Conservation (phyloP, 30 jellyfish, hydroid and myxozoan genomes). For the Cassiopea xamachana region DNA sequence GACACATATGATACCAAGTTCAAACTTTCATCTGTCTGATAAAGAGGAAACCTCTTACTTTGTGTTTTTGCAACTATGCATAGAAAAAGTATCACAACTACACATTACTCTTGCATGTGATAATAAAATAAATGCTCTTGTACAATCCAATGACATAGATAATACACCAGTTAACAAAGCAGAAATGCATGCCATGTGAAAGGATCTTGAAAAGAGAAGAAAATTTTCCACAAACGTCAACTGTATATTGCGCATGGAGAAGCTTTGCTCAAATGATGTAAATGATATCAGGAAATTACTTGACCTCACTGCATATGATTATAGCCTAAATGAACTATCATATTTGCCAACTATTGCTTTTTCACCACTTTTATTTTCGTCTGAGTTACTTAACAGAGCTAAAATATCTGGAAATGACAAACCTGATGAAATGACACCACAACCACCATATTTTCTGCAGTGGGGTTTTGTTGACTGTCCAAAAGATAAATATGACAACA, state of each 20-base stretch:
- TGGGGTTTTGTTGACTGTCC: slow-evolving; percentile 3
- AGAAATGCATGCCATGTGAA: background rate
- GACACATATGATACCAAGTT: too few species aligned
- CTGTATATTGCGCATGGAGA: slow-evolving; percentile 39
- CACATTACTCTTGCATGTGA: background rate
- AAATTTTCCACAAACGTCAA: background rate
- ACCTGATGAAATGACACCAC: background rate
- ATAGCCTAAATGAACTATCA: slow-evolving; percentile 13
- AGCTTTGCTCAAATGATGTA: slow-evolving; percentile 14
- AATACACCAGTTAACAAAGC: too few species aligned
- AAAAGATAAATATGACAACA: background rate
- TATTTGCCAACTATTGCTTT: slow-evolving; percentile 19
- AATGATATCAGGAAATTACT: slow-evolving; percentile 6
- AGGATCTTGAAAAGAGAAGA: background rate
- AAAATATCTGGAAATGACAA: background rate
- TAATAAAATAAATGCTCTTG: too few species aligned
- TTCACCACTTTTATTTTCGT: slow-evolving; percentile 21
- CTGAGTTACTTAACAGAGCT: background rate
- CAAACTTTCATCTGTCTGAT: background rate
- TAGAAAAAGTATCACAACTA: too few species aligned
- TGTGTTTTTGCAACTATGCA: too few species aligned
- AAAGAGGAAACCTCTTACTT: background rate
- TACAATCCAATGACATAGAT: too few species aligned
- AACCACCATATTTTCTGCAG: slow-evolving; percentile 22
- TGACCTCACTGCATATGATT: slow-evolving; percentile 32